Base-by-base conservation (phyloP, 2,888 invertebrate species). In the Adineta ricciae region DNA sequence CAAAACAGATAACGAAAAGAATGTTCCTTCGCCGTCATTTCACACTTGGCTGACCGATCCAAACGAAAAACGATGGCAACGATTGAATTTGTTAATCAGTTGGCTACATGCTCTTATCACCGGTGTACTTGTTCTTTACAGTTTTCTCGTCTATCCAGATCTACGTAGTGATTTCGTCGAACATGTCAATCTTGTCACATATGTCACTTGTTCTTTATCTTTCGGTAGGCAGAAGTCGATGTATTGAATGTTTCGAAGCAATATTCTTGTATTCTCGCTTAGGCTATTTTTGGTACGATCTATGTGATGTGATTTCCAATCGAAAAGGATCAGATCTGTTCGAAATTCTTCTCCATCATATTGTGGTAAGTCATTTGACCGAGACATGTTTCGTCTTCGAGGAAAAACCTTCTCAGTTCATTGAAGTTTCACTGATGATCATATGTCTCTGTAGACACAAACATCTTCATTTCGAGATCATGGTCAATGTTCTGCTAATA, bases 1-100 rank as follows among this genome's bases (percentile, higher is more conserved):
- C 5, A 64, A 32, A 16, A 27, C 32, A 64, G 27, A 32, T 36
- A 19, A 27, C 32, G 16, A 14, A 16, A 19, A 4, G 19, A 64
- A 32, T 0, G 3, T 27, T 32, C 32, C 64, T 11, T 46, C 46
- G 11, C 64, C 32, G 19, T 19, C 32, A 19, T 19, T 27, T 64
- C 64, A 19, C 19, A 32, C 64, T 32, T 64, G 64, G 3, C 41
- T 78, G 0, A 78, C 41, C 9, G 21, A 78, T 41, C 1, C 78
- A 5, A 19, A 78, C n/a, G 78, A 78, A 41, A 41, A 41, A 41
- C 41, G 41, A 41, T 78, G 78, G 78, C 24, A 78, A 78, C 38
- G 78, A 41, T 41, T 41, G 41, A 78, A 78, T 78, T 41, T 41
- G 41, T 78, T 78, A 41, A 78, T 78, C 41, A 78, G 78, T 78